phyloP scores from a whole-genome alignment of 1,140 invertebrate genomes.

The Gonatopus flavifemur region DNA sequence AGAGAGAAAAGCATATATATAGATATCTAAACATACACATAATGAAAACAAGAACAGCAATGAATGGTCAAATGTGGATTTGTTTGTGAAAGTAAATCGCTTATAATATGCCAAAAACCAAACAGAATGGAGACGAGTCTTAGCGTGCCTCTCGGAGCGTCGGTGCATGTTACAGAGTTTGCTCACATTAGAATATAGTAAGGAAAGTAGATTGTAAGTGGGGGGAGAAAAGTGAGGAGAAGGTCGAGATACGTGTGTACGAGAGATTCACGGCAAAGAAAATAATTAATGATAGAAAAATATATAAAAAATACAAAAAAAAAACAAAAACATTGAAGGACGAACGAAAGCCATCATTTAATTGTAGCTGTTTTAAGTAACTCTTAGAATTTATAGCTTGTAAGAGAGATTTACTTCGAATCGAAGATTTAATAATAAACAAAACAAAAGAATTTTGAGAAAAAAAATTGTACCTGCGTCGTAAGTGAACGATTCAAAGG shows the following conservation, averaged over 20 bases:
- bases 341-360: conserved; percentile 1
- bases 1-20: too few relatives aligned
- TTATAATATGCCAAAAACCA: too few relatives aligned
- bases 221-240: not conserved
- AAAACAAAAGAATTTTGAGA: conserved; percentile 19
- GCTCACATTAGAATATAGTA: conserved; percentile 19
- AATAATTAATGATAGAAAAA: conserved; percentile 9
- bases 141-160: too few relatives aligned
- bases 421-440: not conserved
- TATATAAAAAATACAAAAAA: conserved; percentile 1
- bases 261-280: conserved; percentile 7
- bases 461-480: conserved; percentile 41
- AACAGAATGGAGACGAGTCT: too few relatives aligned
- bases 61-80: too few relatives aligned
- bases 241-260: conserved; percentile 18
- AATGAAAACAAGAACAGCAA: too few relatives aligned
- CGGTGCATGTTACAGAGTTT: conserved; percentile 24
- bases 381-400: conserved; percentile 1
- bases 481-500: conserved; percentile 30
- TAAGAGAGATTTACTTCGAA: conserved; percentile 10
- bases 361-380: conserved; percentile 7
- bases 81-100: too few relatives aligned
- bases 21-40: too few relatives aligned
- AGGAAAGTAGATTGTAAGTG: conserved; percentile 20
- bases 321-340: too few relatives aligned